Evolutionary conservation across 2,113 vertebrate species (phyloP).

Genomic region (Psittacara wagleri): DNA sequence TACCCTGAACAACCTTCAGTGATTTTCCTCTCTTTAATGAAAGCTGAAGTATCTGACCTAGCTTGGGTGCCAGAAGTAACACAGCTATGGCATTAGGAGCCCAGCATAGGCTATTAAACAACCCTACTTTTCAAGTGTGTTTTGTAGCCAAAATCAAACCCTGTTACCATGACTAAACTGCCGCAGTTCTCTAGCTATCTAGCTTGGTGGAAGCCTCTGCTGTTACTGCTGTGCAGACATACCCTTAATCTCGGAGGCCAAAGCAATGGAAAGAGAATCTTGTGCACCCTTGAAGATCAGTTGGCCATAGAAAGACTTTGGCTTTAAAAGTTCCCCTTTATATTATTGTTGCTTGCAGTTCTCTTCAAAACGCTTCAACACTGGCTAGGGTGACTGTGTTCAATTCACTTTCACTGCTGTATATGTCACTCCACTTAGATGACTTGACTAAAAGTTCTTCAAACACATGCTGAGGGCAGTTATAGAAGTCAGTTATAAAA

Average conservation of each 20-base stretch:
- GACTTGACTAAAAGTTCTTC: slow-evolving; percentile 3
- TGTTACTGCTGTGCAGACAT: neutral
- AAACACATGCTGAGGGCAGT: neutral
- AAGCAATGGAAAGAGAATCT: slow-evolving; percentile 29
- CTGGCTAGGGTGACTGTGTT: neutral
- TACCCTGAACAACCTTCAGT: neutral
- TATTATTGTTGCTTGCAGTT: neutral
- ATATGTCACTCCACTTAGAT: neutral
- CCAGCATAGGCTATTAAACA: neutral
- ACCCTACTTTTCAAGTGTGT: neutral
- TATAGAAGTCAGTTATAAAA: slow-evolving; percentile 13
- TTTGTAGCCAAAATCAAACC: neutral
- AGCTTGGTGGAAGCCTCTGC: neutral
- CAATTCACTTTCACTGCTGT: neutral
- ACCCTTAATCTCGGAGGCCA: neutral
- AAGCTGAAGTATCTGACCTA: neutral
- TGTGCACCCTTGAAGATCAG: slow-evolving; percentile 3
- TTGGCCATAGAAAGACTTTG: slow-evolving; percentile 30
- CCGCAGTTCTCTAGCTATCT: neutral
- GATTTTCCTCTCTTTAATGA: neutral
- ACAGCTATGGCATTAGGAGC: neutral
- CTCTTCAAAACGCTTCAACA: slow-evolving; percentile 10
- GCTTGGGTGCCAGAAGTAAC: neutral
- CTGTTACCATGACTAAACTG: neutral
- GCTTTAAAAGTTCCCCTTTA: slow-evolving; percentile 34